Base-by-base conservation (phyloP, 2,113 vertebrate species). In the Alethe castanea region DNA sequence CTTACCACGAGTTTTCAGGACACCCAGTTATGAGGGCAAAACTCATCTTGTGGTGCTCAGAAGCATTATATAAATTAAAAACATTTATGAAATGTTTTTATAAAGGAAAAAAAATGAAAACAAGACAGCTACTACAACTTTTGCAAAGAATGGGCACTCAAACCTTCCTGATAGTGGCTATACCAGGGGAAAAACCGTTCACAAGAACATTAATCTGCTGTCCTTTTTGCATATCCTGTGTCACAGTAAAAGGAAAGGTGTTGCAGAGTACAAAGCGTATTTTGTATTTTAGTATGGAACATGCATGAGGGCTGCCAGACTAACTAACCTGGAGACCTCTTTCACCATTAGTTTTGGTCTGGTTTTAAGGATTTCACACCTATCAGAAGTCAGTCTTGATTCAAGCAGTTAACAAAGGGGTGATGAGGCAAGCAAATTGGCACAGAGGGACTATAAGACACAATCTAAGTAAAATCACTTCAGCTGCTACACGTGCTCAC, bases 371-470 rank as follows among this genome's bases (percentile, higher is more conserved):
- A 90, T 70, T 88, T 92, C 81, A 80, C 65, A 81, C 76, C 45
- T 48, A 57, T 90, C 83, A 92, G 24, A 90, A 76, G 35, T 64
- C 72, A 88, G 65, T 35, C 65, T 60, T 57, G 57, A 90, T 83
- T 86, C 65, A 50, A 65, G 90, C n/a, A 88, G 94, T 93, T 93
- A 96, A 91, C 50, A 64, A 90, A 94, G 36, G 42, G 84, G 57
- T 35, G n/a, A 94, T 90, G 76, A 96, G 36, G 88, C 72, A 96
- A 88, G 80, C 6, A 81, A 82, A 94, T 45, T 84, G 88, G 56
- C 93, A 94, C 90, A 88, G 53, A 81, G 91, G 90, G 79, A 93
- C 93, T 84, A 72, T 90, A 90, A 83, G 53, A 86, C 69, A 92
- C 73, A 71, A 71, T 48, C 45, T 74, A 81, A 90, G 76, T 90